These are phyloP conservation scores for Tachysurus vachellii DNA, from an alignment of 2,113 vertebrate genomes.

Conservation along the genomic window DNA sequence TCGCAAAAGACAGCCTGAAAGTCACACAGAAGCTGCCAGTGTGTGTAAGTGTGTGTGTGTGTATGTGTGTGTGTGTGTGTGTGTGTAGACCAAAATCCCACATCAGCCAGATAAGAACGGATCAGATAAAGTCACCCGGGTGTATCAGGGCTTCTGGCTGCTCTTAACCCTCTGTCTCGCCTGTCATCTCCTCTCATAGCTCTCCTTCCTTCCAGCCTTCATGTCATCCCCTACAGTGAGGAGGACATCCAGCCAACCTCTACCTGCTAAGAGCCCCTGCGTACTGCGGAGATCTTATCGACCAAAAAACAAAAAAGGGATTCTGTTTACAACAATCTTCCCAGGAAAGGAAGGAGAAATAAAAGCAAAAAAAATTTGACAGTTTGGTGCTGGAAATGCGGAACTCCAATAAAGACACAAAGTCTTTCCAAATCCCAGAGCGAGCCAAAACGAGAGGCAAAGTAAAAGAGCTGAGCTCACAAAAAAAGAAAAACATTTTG, in stretches of 20 bases:
- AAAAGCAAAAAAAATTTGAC: background rate
- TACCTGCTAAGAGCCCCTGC: background rate
- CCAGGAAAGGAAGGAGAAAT: background rate
- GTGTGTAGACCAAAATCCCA: conserved; percentile 16
- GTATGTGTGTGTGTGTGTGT: background rate
- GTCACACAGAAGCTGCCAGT: conserved; percentile 27
- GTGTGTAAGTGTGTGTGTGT: background rate
- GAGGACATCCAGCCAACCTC: background rate
- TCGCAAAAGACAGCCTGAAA: background rate
- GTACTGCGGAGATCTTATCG: background rate
- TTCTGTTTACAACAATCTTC: background rate
- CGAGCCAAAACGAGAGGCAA: background rate
- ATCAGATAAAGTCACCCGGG: conserved; percentile 48
- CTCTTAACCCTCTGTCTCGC: conserved; percentile 43
- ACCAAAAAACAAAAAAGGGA: background rate
- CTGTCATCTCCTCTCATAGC: conserved; percentile 40
- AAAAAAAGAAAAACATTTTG: background rate
- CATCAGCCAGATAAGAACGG: conserved; percentile 48
- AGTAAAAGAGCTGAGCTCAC: background rate
- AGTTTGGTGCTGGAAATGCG: background rate
- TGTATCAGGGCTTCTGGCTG: conserved; percentile 1
- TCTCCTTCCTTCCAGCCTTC: conserved; percentile 24
- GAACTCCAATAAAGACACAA: background rate
- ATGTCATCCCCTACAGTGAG: background rate
- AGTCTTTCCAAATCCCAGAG: background rate